Percentiles rank a stretch among this genome's conserved stretches.
Evolutionary conservation across 2,888 invertebrate genomes (phyloP).

Genomic region (Brachypalpus laphriformis): DNA sequence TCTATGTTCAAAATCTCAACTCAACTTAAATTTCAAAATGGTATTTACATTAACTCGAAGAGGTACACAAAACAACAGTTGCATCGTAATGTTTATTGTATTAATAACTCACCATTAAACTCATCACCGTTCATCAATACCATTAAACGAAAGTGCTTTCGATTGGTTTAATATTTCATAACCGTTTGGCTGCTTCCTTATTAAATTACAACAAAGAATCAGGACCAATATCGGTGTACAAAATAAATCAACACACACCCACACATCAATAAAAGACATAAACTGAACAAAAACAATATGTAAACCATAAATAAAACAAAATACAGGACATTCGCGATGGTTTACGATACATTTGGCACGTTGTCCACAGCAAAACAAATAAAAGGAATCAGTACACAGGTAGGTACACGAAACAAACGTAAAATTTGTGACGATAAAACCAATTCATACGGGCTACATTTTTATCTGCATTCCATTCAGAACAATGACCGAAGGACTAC

Average conservation of each 20-base stretch:
- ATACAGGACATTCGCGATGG: constrained; percentile 2
- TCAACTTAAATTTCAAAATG: too few species aligned
- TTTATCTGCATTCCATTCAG: constrained; percentile 44
- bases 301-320: constrained; percentile 24
- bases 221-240: not conserved
- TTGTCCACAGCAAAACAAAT: constrained; percentile 20
- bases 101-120: not conserved
- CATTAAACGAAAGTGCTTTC: constrained; percentile 1
- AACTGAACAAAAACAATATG: not conserved
- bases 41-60: too few species aligned
- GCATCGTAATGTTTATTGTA: too few species aligned
- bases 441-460: constrained; percentile 15
- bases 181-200: not conserved
- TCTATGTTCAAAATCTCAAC: too few species aligned
- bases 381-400: not conserved
- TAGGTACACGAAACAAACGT: constrained; percentile 7
- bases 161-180: constrained; percentile 23
- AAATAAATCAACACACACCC: too few species aligned
- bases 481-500: constrained; percentile 2
- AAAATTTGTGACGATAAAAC: constrained; percentile 30
- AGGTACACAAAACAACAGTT: too few species aligned
- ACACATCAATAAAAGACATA: not conserved
- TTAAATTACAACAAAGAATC: constrained; percentile 5
- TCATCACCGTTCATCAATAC: constrained; percentile 1
- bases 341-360: constrained; percentile 46